A percentile compares a stretch with the other conserved stretches of the same genome.
phyloP scores from a whole-genome alignment of 2,888 invertebrate species.

The Himalopsyche japonica region DNA sequence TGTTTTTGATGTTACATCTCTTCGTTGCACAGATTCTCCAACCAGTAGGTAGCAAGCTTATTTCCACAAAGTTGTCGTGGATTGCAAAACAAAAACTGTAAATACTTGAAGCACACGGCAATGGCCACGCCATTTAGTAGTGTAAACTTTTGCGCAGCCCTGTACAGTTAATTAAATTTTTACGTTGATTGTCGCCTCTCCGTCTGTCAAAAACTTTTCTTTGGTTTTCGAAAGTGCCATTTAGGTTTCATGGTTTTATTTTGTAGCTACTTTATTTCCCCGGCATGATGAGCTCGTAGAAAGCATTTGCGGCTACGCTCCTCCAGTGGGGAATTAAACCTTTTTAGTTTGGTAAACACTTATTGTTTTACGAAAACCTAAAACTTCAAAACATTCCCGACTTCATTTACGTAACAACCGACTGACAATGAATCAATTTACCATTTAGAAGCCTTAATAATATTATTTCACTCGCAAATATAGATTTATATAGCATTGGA shows the following conservation, averaged over 20 bases:
- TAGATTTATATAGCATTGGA: no score
- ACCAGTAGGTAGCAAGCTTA: no score
- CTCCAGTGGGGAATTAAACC: neutral
- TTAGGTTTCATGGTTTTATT: neutral
- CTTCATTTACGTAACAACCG: neutral
- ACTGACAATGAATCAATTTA: neutral
- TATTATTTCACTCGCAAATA: no score
- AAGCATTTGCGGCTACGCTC: neutral
- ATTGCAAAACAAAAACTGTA: no score
- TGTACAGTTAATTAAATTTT: neutral
- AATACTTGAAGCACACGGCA: no score
- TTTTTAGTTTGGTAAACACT: neutral
- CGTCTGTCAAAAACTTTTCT: neutral
- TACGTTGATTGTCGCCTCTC: neutral
- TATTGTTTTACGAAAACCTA: neutral
- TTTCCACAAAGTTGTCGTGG: no score
- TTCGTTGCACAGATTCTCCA: no score
- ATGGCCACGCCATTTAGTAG: no score
- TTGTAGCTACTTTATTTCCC: neutral
- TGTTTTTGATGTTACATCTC: no score
- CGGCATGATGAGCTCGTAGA: neutral
- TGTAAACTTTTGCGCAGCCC: no score
- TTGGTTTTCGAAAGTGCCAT: neutral
- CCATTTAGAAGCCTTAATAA: neutral
- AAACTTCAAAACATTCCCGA: neutral